phyloP scores from a whole-genome alignment of 1,140 invertebrate genomes.

The Chrysopa pallens region DNA sequence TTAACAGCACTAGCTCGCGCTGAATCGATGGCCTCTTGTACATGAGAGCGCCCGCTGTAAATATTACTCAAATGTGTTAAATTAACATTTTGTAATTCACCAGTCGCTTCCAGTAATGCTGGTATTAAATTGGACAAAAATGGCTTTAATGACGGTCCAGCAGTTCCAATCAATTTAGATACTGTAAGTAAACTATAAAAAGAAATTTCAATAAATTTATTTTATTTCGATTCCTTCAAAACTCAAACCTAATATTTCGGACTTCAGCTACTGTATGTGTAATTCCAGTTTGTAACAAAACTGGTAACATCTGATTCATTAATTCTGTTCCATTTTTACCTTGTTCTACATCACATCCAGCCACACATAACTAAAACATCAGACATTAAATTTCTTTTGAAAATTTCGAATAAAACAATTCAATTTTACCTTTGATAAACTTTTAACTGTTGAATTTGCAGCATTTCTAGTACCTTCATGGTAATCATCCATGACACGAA shows the following conservation, averaged over 20 bases:
- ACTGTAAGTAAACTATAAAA: constrained; percentile 57
- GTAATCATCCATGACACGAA: constrained; percentile 85
- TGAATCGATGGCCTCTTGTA: constrained; percentile 56
- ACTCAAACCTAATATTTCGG: constrained; percentile 43
- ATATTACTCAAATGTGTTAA: constrained; percentile 63
- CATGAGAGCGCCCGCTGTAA: constrained; percentile 39
- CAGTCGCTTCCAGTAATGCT: constrained; percentile 65
- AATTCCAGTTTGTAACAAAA: constrained; percentile 62
- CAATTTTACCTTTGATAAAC: constrained; percentile 53
- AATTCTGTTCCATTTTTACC: constrained; percentile 64
- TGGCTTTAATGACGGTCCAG: constrained; percentile 56
- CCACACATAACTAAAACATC: constrained; percentile 45
- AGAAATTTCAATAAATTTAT: constrained; percentile 3
- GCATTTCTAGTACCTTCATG: constrained; percentile 72
- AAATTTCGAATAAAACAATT: constrained; percentile 4
- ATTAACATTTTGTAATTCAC: constrained; percentile 62
- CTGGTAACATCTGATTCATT: constrained; percentile 57
- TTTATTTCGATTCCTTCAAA: constrained; percentile 1
- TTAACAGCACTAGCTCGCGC: constrained; percentile 58
- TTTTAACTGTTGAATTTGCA: constrained; percentile 55
- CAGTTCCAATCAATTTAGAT: constrained; percentile 62
- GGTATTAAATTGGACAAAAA: constrained; percentile 67
- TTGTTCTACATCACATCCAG: constrained; percentile 52
- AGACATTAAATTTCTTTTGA: neutral
- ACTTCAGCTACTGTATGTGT: constrained; percentile 60